These are phyloP conservation scores for Camptogramma bilineatum DNA, from an alignment of 2,888 invertebrate genomes.

Conservation along the genomic window DNA sequence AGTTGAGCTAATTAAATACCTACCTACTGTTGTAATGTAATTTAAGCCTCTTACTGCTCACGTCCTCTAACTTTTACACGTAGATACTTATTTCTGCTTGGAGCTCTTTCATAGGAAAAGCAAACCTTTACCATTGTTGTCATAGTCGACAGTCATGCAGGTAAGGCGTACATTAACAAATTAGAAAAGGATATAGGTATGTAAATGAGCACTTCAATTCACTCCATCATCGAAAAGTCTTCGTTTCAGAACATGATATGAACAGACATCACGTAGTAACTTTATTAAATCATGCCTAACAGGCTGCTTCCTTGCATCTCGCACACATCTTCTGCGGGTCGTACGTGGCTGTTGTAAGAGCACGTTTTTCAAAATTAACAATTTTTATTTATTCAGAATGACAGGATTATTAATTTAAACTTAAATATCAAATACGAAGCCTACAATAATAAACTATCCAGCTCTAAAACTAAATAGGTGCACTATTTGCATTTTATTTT, in stretches of 20 bases:
- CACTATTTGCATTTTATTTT: too few relatives aligned
- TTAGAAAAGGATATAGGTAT: too few relatives aligned
- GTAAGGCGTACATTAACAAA: too few relatives aligned
- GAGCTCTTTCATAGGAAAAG: too few relatives aligned
- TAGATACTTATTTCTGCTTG: neutral
- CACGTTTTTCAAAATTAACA: neutral
- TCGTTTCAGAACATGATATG: neutral
- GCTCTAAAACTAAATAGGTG: too few relatives aligned
- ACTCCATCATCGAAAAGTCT: neutral
- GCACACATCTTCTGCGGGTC: too few relatives aligned
- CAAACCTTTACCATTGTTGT: too few relatives aligned
- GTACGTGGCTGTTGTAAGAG: neutral
- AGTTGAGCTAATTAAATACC: constrained; percentile 30
- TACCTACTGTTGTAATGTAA: neutral
- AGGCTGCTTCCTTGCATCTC: constrained; percentile 19
- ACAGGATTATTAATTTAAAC: too few relatives aligned
- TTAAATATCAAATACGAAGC: too few relatives aligned
- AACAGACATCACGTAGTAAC: constrained; percentile 6
- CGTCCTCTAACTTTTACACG: neutral
- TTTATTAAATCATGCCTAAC: constrained; percentile 30
- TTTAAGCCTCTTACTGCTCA: neutral
- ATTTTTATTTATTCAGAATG: neutral
- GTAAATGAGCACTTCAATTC: too few relatives aligned
- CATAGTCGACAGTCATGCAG: too few relatives aligned
- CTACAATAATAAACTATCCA: too few relatives aligned